Percentiles rank a stretch among this genome's conserved stretches.
These are phyloP conservation scores for Peucedramus taeniatus DNA, from an alignment of 2,113 vertebrate genomes.

Conservation along the genomic window DNA sequence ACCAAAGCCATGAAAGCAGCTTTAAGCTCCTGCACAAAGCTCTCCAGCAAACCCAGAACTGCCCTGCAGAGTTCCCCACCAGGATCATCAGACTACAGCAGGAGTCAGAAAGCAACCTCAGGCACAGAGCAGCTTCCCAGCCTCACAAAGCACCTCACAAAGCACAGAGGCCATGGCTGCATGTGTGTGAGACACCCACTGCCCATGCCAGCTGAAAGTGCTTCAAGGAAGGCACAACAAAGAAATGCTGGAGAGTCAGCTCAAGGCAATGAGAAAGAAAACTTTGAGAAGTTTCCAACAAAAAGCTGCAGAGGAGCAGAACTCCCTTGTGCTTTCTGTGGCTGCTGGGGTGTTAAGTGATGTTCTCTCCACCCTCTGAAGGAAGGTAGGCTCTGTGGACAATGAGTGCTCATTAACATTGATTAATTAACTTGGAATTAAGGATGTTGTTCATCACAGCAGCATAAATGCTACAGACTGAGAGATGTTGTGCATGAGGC, in stretches of 20 bases:
- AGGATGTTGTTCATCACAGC: neutral
- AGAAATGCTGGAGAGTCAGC: neutral
- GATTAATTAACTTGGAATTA: neutral
- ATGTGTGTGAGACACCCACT: accelerated
- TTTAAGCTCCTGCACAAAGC: neutral
- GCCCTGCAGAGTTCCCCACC: neutral
- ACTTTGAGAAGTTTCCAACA: neutral
- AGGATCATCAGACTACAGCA: neutral
- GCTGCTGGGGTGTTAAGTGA: neutral
- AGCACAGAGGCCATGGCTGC: neutral
- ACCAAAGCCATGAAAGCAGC: neutral
- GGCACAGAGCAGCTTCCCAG: neutral
- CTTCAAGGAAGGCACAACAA: neutral
- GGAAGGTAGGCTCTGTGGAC: neutral
- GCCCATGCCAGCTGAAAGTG: accelerated
- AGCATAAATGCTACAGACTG: neutral
- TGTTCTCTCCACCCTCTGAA: neutral
- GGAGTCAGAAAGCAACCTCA: neutral
- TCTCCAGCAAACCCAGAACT: neutral
- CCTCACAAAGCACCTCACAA: neutral
- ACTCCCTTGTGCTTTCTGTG: neutral
- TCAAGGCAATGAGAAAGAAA: neutral
- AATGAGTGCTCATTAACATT: neutral
- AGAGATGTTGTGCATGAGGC: neutral
- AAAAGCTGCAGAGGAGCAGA: neutral